Evolutionary conservation across 2,888 invertebrate species (phyloP), one percentile per base, ranked within the genome.

Genomic region (Ectemnius lituratus): DNA sequence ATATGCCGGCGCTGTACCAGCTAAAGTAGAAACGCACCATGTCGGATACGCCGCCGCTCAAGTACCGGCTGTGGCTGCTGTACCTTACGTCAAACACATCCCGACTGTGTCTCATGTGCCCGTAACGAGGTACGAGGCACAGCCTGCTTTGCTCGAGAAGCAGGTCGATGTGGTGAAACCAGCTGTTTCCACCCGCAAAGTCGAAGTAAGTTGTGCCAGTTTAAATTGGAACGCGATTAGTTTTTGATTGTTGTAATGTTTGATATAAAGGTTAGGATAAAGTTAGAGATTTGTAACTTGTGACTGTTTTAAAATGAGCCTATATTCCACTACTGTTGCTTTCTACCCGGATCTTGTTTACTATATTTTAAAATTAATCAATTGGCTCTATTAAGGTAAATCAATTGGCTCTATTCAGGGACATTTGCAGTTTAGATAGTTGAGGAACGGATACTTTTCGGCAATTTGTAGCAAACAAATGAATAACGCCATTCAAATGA

Each of bases 141-240:
- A 92, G 56, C 93, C 91, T 4, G 91, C 92, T 18, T 90, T 93
- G 20, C 88, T 92, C 61, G 92, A 93, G 77, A 93, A 93, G 79
- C 91, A 93, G 59, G 91, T 94, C 14, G 93, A 93, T 83, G 93
- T 94, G 20, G 92, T 93, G 4, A 93, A 93, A 80, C 93, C 93
- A 0, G 93, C 93, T 2, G 90, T 92, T 8, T 93, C 93, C 78
- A 93, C 93, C 27, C 92, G 93, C 67, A 93, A 92, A 76, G 92
- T 92, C 83, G 93, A 93, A 85, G 90, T 91, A 77, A 72, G 71
- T 18, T n/a, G 16, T 14, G 6, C 23, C 23, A 23, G 23, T n/a
- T 23, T 20, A 52, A 52, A 52, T 23, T 23, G 0, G 13, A 52
- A 1, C 1, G 13, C 5, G n/a, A 14, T 52, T 11, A 14, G 1